Evolutionary conservation across 64 coral and sea anemone genomes (phyloP).

Genomic region (Stichodactyla helianthus): DNA sequence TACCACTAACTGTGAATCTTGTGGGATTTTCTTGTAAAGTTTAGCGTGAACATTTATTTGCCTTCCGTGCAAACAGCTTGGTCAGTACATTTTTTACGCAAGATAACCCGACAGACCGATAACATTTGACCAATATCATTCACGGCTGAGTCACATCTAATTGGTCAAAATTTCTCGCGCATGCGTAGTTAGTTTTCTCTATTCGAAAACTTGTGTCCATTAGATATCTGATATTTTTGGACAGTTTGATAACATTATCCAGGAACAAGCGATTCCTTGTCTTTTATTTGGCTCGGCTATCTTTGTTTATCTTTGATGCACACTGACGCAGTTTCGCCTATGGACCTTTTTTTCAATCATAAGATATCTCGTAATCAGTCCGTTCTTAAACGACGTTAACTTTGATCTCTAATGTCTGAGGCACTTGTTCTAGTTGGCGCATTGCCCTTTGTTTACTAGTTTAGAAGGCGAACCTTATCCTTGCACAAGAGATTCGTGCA

Average conservation of each 20-base stretch:
- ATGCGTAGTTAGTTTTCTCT: background rate
- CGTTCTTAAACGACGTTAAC: no score
- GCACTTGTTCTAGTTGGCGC: background rate
- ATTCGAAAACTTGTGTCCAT: background rate
- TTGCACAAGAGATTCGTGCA: background rate
- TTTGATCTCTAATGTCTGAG: background rate
- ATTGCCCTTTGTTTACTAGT: background rate
- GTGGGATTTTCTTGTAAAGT: background rate
- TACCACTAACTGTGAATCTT: background rate
- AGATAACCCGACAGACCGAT: slow-evolving; percentile 1
- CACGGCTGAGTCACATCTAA: background rate
- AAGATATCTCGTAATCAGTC: background rate
- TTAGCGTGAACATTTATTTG: background rate
- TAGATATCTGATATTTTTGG: background rate
- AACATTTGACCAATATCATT: slow-evolving; percentile 6
- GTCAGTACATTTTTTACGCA: background rate
- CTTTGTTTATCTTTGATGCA: background rate
- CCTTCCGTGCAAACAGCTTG: background rate
- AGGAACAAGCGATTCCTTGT: no score
- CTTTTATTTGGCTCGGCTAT: no score
- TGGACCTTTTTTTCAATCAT: background rate
- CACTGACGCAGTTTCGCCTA: background rate
- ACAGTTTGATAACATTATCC: no score
- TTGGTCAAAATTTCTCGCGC: background rate
- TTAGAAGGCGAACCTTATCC: background rate